A percentile compares a stretch with the other conserved stretches of the same genome.
These are phyloP conservation scores for Heliconius eleuchia DNA, from an alignment of 1,140 invertebrate species.

Conservation along the genomic window DNA sequence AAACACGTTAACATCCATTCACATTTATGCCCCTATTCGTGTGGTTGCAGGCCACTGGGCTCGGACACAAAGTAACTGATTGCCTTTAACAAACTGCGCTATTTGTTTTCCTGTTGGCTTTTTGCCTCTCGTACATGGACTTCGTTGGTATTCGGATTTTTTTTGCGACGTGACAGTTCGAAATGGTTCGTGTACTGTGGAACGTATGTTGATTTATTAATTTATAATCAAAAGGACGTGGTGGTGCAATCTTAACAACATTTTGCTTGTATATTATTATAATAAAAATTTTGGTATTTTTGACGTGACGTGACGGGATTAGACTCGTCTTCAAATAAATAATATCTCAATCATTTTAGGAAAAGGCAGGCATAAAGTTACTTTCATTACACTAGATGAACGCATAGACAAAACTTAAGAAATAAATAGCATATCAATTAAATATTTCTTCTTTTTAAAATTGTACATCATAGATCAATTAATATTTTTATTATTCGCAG, in stretches of 20 bases:
- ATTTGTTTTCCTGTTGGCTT: constrained; percentile 51
- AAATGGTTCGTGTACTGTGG: neutral
- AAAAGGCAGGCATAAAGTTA: too few species aligned
- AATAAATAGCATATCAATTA: too few species aligned
- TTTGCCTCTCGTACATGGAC: constrained; percentile 31
- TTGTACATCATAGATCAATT: too few species aligned
- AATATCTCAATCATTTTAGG: too few species aligned
- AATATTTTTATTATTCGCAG: too few species aligned
- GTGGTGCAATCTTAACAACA: too few species aligned
- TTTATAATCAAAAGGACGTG: neutral
- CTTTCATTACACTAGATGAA: too few species aligned
- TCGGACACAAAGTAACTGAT: constrained; percentile 74
- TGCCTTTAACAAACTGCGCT: constrained; percentile 59
- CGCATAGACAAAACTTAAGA: too few species aligned
- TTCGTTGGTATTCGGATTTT: neutral
- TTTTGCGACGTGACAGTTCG: neutral
- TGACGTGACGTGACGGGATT: too few species aligned
- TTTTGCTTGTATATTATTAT: too few species aligned
- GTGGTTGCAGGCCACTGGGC: constrained; percentile 61
- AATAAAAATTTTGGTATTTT: too few species aligned
- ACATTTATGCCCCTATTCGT: constrained; percentile 77
- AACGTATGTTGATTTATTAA: neutral
- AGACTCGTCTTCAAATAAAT: neutral
- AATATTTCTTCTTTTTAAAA: too few species aligned
- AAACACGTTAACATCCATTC: constrained; percentile 81